These are phyloP conservation scores for Micrastur ruficollis DNA, from an alignment of 2,797 vertebrate species.

Conservation along the genomic window DNA sequence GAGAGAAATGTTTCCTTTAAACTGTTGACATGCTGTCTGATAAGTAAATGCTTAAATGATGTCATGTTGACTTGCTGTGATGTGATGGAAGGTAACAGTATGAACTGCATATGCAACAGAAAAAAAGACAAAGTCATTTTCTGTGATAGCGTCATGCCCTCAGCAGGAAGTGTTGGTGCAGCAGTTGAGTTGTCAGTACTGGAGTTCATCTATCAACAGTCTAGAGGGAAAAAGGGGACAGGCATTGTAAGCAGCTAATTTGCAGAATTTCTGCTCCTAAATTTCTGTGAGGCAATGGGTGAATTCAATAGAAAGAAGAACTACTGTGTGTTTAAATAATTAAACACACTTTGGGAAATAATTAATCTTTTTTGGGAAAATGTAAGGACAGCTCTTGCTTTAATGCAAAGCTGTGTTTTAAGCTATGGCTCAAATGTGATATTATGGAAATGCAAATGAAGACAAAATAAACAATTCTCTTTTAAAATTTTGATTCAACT, in stretches of 20 bases:
- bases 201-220: not conserved
- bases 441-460: not conserved
- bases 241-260: not conserved
- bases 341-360: not conserved
- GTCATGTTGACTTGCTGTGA: constrained; percentile 1
- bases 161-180: not conserved
- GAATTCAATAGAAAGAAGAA: not conserved
- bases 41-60: constrained; percentile 47
- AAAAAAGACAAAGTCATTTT: not conserved
- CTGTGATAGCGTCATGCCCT: not conserved
- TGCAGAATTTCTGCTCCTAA: not conserved
- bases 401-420: not conserved
- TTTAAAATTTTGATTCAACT: not conserved
- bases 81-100: not conserved
- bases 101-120: rapidly evolving
- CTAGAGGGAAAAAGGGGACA: not conserved
- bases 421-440: not conserved
- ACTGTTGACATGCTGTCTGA: constrained; percentile 28
- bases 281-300: not conserved
- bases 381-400: not conserved
- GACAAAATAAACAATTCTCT: not conserved
- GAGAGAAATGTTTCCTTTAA: constrained; percentile 32
- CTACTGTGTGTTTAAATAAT: not conserved
- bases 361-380: not conserved
- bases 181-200: not conserved